Evolutionary conservation across 2,113 vertebrate genomes (phyloP).

Genomic region (Phalacrocorax pelagicus): DNA sequence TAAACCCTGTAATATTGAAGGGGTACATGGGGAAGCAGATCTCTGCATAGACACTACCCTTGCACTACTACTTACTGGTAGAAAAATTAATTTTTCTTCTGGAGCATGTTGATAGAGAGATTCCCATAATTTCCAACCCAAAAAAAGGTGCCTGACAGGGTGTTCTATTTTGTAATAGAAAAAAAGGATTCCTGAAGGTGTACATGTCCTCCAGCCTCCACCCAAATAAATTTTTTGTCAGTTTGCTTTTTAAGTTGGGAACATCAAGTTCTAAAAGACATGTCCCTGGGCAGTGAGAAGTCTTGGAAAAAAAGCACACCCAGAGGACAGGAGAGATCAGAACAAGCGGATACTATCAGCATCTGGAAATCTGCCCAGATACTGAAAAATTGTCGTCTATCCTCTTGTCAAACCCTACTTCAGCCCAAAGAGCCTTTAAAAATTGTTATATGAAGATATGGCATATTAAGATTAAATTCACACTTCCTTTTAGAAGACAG

Average conservation of each 20-base stretch:
- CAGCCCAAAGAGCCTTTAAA: not conserved
- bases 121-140: not conserved
- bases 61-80: not conserved
- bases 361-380: not conserved
- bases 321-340: not conserved
- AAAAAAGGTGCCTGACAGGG: not conserved
- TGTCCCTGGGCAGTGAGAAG: not conserved
- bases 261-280: not conserved
- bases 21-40: not conserved
- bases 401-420: not conserved
- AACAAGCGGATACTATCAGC: not conserved
- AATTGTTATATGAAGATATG: not conserved
- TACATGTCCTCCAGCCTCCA: not conserved
- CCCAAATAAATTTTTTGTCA: not conserved
- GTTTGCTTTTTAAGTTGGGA: not conserved
- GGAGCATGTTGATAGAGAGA: not conserved
- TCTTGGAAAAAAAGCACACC: not conserved
- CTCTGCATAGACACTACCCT: not conserved
- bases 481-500: not conserved
- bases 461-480: not conserved
- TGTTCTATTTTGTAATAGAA: not conserved
- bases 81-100: not conserved
- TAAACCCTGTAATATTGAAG: not conserved
- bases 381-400: not conserved
- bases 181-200: not conserved